Evolutionary conservation across 2,113 vertebrate species (phyloP).

Genomic region (Cavia porcellus): DNA sequence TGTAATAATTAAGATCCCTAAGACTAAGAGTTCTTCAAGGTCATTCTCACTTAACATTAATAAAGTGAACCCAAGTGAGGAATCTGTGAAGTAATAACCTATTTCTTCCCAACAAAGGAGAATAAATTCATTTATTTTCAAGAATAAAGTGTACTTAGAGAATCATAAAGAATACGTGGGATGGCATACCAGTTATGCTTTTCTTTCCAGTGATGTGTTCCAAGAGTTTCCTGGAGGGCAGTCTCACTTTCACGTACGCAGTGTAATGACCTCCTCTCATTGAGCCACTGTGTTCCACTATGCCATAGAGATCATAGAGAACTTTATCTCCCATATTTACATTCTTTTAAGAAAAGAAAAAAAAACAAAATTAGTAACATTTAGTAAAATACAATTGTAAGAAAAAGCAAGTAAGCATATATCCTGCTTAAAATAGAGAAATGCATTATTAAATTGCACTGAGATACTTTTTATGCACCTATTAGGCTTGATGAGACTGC

Average conservation of each 20-base stretch:
- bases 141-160: constrained; percentile 18
- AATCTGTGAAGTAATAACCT: constrained; percentile 43
- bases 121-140: constrained; percentile 38
- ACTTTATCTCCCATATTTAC: constrained; percentile 91
- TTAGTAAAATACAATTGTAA: not conserved
- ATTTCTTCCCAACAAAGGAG: constrained; percentile 52
- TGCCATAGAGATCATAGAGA: constrained; percentile 96
- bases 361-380: constrained; percentile 61
- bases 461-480: not conserved
- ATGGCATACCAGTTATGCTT: constrained; percentile 91
- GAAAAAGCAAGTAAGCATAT: constrained; percentile 10
- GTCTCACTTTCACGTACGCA: constrained; percentile 96
- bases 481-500: not conserved
- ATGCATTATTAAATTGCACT: constrained; percentile 21
- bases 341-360: constrained; percentile 88
- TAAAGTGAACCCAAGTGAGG: constrained; percentile 34
- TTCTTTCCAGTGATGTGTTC: constrained; percentile 89
- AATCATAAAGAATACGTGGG: constrained; percentile 50
- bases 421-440: constrained; percentile 44
- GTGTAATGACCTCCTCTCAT: constrained; percentile 98
- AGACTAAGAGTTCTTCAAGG: not conserved
- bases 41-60: constrained; percentile 57
- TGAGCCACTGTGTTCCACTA: constrained; percentile 97
- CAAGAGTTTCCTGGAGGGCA: constrained; percentile 89
- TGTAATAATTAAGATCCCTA: constrained; percentile 18